Percentiles rank a stretch among this genome's conserved stretches.
Evolutionary conservation across 1,140 invertebrate species (phyloP).

Genomic region (Aphidius ervi): DNA sequence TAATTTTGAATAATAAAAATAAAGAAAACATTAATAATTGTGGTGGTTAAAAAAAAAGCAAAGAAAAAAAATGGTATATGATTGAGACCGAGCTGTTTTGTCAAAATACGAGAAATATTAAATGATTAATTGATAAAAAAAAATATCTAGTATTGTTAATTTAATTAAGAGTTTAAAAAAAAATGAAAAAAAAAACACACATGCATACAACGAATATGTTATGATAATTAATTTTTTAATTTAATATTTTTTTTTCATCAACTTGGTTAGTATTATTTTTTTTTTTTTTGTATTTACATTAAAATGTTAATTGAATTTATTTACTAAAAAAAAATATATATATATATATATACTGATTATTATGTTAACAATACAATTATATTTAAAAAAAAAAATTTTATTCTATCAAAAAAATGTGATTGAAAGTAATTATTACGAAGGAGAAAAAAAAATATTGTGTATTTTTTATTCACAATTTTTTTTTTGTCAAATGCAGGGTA

Average conservation of each 20-base stretch:
- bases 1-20: conserved; percentile 14
- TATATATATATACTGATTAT: background rate
- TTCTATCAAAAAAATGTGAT: conserved; percentile 14
- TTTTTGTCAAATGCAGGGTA: conserved; percentile 18
- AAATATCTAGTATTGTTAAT: conserved; percentile 18
- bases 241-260: too few relatives aligned
- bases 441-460: background rate
- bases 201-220: conserved; percentile 19
- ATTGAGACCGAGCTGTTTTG: conserved; percentile 23
- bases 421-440: conserved; percentile 4
- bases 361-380: background rate
- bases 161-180: conserved; percentile 20
- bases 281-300: too few relatives aligned
- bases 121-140: conserved; percentile 12
- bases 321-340: background rate
- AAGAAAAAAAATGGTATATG: conserved; percentile 6
- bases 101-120: conserved; percentile 24
- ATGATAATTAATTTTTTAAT: background rate
- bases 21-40: conserved; percentile 5
- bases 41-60: conserved; percentile 6
- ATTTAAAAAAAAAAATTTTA: background rate
- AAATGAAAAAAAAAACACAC: background rate
- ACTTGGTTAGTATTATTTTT: too few relatives aligned
- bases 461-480: conserved; percentile 15
- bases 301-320: too few relatives aligned